A percentile compares a stretch with the other conserved stretches of the same genome.
Conservation (phyloP, 2,888 invertebrate genomes). For the Drosophila borealis region DNA sequence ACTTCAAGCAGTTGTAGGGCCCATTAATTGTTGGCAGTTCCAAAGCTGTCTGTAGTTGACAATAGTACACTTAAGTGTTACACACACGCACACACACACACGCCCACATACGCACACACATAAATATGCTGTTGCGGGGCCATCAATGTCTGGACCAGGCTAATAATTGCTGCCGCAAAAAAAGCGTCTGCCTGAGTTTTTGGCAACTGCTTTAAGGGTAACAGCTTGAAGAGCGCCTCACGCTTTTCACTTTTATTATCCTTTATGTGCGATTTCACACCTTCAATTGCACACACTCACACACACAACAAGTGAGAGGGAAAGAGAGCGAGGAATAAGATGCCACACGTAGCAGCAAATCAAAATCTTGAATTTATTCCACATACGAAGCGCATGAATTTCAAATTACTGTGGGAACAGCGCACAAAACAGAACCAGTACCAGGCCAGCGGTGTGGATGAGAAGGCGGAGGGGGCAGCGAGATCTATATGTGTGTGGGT, state of each 20-base stretch:
- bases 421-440: conserved; percentile 37
- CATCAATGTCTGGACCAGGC: conserved; percentile 4
- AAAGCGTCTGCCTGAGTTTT: conserved; percentile 1
- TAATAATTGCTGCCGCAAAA: conserved; percentile 6
- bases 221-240: conserved; percentile 29
- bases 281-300: conserved; percentile 63
- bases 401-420: conserved; percentile 80
- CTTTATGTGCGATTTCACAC: conserved; percentile 77
- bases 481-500: neutral
- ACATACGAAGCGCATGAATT: conserved; percentile 82
- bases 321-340: conserved; percentile 31
- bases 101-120: neutral
- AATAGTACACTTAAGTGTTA: neutral
- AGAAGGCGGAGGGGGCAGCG: neutral
- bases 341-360: conserved; percentile 77
- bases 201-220: conserved; percentile 26
- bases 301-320: neutral
- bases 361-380: conserved; percentile 82
- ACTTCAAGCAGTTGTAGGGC: neutral
- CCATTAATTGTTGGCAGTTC: conserved; percentile 8
- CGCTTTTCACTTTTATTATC: conserved; percentile 77
- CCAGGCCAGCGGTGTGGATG: neutral
- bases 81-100: neutral
- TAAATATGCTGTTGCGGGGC: neutral
- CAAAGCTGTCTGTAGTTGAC: conserved; percentile 9